phyloP scores from a whole-genome alignment of 2,888 invertebrate species.

The Meiosimyza decipiens region DNA sequence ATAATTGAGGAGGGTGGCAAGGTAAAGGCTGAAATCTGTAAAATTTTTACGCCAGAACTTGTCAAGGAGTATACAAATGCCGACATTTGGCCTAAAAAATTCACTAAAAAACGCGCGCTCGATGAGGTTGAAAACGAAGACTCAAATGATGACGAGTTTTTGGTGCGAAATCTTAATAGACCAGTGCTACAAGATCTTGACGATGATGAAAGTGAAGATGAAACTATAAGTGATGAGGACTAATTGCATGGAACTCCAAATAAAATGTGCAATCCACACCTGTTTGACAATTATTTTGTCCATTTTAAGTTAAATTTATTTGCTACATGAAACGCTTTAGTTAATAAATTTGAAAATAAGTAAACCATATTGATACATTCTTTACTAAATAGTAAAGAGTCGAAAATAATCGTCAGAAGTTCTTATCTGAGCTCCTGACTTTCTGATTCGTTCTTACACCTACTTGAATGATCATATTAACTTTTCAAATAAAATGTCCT shows the following conservation, averaged over 20 bases:
- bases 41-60: constrained; percentile 76
- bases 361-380: not conserved
- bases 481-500: no score
- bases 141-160: constrained; percentile 51
- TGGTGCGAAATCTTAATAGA: constrained; percentile 52
- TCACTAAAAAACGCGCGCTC: constrained; percentile 59
- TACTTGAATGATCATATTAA: no score
- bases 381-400: not conserved
- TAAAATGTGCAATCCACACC: not conserved
- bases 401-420: no score
- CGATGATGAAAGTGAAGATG: constrained; percentile 46
- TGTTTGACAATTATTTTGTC: not conserved
- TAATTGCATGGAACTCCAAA: not conserved
- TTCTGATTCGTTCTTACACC: not conserved
- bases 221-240: constrained; percentile 20
- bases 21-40: constrained; percentile 92
- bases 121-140: constrained; percentile 47
- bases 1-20: constrained; percentile 93
- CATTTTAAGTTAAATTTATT: no score
- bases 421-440: no score
- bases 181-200: constrained; percentile 40
- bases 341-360: no score
- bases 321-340: no score
- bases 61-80: constrained; percentile 75
- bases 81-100: constrained; percentile 70